Percentiles rank a stretch among this genome's conserved stretches.
Evolutionary conservation across 2,888 invertebrate genomes (phyloP).

Genomic region (Uropetala carovei): DNA sequence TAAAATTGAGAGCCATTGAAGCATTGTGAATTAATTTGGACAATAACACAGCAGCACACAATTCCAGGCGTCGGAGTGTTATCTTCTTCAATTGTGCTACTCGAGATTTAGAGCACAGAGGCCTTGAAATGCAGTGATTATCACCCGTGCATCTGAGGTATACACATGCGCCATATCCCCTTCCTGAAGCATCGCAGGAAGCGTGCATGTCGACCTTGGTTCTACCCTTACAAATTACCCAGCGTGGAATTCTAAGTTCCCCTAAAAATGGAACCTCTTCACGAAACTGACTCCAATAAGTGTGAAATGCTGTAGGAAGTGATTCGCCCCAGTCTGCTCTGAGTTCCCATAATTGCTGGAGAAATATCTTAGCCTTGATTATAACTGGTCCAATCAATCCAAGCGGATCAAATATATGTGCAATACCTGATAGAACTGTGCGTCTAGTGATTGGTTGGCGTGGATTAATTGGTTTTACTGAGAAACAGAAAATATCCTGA

Average conservation of each 20-base stretch:
- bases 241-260: background rate
- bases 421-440: background rate
- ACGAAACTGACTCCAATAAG: background rate
- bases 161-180: slow-evolving; percentile 11
- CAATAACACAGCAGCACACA: background rate
- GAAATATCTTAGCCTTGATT: background rate
- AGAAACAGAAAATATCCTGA: too few relatives aligned
- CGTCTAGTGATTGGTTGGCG: too few relatives aligned
- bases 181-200: background rate
- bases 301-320: background rate
- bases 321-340: background rate
- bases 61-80: background rate
- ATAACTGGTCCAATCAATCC: background rate
- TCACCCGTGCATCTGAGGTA: background rate
- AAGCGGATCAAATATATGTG: background rate
- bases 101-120: background rate
- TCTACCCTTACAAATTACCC: background rate
- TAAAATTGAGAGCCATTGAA: too few relatives aligned
- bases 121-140: too few relatives aligned
- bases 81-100: slow-evolving; percentile 1
- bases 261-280: background rate
- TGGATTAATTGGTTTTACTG: too few relatives aligned
- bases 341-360: background rate
- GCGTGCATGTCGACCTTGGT: too few relatives aligned
- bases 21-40: too few relatives aligned